Base-by-base conservation (phyloP, 2,888 invertebrate genomes). In the Acronicta leporina region DNA sequence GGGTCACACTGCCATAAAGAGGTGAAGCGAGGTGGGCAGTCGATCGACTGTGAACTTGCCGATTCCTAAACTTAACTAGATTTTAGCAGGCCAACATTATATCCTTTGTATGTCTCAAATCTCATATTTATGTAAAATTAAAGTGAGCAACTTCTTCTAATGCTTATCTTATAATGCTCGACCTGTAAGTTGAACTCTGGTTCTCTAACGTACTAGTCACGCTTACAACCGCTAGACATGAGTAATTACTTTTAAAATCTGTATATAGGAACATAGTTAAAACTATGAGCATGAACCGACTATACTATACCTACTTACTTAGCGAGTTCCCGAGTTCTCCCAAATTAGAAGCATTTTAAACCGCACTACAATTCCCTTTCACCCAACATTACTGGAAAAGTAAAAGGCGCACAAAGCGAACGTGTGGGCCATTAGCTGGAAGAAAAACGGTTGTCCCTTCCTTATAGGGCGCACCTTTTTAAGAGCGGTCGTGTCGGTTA, bases 21-120 rank as follows among this genome's bases (percentile, higher is more conserved):
- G 92, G 92, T 92, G 89, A 87, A 84, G 82, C 83, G 90, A 89
- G 87, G 89, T 89, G 89, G 82, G 84, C 79, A 55, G 53, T 78
- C 81, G 83, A 86, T 88, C 83, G 87, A 86, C 81, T 85, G 86
- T 80, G 83, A 84, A 82, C 75, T 69, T 56, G 61, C 43, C 49
- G 38, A 61, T 48, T 56, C 53, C 51, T 46, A 15, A 44, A 14
- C 25, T 9, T 45, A 49, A 30, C 11, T 42, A 50, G 14, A 44
- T 9, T 48, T 0, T 15, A 38, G n/a, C 13, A 13, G 13, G 0
- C n/a, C n/a, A n/a, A n/a, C 0, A 38, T 38, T 38, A n/a, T 9
- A 0, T 38, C 5, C 5, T 38, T 38, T 38, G 11, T n/a, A 6
- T n/a, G 38, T 5, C n/a, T 38, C 9, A 30, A n/a, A n/a, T n/a